Conservation (phyloP, 2,113 vertebrate species). For the Melanostigma gelatinosum region DNA sequence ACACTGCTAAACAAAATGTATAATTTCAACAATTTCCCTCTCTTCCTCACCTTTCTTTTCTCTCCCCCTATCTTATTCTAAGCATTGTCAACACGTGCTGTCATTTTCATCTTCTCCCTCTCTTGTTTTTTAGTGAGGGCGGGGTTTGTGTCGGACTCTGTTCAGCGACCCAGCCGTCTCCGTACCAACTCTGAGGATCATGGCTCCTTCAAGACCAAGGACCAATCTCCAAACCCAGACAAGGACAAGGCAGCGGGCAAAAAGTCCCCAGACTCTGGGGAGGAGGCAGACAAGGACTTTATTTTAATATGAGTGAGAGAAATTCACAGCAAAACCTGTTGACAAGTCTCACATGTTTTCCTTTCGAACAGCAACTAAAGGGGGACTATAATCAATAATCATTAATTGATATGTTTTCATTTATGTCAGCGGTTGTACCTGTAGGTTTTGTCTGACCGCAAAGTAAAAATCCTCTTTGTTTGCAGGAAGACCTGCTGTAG, state of each 20-base stretch:
- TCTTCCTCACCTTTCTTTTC: not conserved
- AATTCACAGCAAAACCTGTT: conserved; percentile 1
- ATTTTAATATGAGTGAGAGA: conserved; percentile 87
- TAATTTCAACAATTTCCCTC: not conserved
- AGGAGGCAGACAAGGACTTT: conserved; percentile 92
- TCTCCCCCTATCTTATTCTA: not conserved
- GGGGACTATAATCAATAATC: conserved; percentile 11
- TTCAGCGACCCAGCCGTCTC: conserved; percentile 80
- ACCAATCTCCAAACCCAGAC: conserved; percentile 75
- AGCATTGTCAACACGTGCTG: not conserved
- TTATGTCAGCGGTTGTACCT: conserved; percentile 24
- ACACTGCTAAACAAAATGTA: not conserved
- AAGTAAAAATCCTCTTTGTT: conserved; percentile 34
- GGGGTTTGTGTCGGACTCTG: conserved; percentile 69
- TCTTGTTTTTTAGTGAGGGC: conserved; percentile 60
- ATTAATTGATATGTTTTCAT: conserved; percentile 25
- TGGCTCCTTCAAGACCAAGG: conserved; percentile 80
- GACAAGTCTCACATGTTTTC: conserved; percentile 25
- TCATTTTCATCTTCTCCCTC: conserved; percentile 2
- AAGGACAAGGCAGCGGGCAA: conserved; percentile 84
- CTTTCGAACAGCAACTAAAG: conserved; percentile 29
- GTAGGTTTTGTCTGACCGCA: conserved; percentile 33
- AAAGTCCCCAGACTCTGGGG: conserved; percentile 90
- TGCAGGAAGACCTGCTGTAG: conserved; percentile 29
- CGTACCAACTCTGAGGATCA: conserved; percentile 83